Evolutionary conservation across 2,113 vertebrate species (phyloP), one percentile per base, ranked within the genome.

Genomic region (Mormyrus iriodes): DNA sequence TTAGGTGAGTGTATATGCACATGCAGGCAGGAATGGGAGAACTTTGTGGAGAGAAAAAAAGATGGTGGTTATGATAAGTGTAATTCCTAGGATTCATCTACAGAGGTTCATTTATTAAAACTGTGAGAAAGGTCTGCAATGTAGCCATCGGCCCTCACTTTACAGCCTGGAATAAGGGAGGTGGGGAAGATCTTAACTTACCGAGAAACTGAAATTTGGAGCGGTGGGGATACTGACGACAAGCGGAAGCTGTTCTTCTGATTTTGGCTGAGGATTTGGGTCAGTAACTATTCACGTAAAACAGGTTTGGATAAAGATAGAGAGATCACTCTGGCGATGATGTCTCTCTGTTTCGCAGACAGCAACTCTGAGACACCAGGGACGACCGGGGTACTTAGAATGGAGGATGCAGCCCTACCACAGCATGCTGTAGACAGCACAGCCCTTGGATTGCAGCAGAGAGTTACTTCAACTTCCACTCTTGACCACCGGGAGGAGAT

Each of bases 341-440:
- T 82, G 51, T 52, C 24, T 46, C 76, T 90, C n/a, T 90, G 53
- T 73, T 19, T 79, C 27, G 42, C 87, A 90, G 89, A 69, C 87
- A 31, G 89, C 82, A 10, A 24, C 1, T 24, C 42, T 90, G 10
- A 73, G 85, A 55, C 90, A 90, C 85, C 61, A 87, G 79, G 7
- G 69, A 89, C 48, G 88, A 91, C 91, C 90, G 91, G 92, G 89
- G 93, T 92, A 90, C 89, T 76, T n/a, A 84, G 19, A n/a, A 44
- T 86, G 61, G 89, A 90, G 83, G 90, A 91, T 19, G 55, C 69
- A n/a, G 35, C 52, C 90, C 44, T 52, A n/a, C 21, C 79, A 53
- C 90, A 89, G 19, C 92, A 69, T 88, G 88, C 58, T 3, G 65
- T 84, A 44, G 90, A 94, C 90, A 85, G 21, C 12, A 42, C 35